Conservation (phyloP, 2,113 vertebrate genomes). For the Sclerurus mexicanus region DNA sequence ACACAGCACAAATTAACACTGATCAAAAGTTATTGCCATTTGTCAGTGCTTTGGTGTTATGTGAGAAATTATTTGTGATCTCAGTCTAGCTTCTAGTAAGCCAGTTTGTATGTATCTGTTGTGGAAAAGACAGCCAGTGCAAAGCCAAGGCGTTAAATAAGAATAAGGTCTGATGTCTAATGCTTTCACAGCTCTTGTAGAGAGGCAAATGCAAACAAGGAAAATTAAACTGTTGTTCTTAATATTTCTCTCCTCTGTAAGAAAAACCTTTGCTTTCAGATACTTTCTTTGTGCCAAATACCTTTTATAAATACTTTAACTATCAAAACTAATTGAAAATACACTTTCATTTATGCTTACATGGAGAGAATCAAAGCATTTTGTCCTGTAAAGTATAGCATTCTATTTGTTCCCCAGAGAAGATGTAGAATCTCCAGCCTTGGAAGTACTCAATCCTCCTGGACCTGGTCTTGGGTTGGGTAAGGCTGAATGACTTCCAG, state of each 20-base stretch:
- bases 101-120: not conserved
- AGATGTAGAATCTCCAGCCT: not conserved
- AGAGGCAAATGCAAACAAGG: not conserved
- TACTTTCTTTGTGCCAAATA: not conserved
- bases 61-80: not conserved
- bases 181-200: not conserved
- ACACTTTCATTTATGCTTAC: not conserved
- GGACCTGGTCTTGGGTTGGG: not conserved
- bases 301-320: not conserved
- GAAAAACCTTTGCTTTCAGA: not conserved
- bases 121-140: not conserved
- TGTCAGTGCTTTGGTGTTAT: not conserved
- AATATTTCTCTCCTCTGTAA: not conserved
- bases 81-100: not conserved
- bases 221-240: not conserved
- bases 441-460: not conserved
- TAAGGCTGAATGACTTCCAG: not conserved
- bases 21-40: not conserved
- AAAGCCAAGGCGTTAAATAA: not conserved
- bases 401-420: not conserved
- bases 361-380: not conserved
- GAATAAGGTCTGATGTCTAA: not conserved
- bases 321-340: not conserved
- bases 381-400: not conserved
- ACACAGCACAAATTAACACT: not conserved